These are phyloP conservation scores for Barbus barbus DNA, from an alignment of 2,113 vertebrate genomes.

Conservation along the genomic window DNA sequence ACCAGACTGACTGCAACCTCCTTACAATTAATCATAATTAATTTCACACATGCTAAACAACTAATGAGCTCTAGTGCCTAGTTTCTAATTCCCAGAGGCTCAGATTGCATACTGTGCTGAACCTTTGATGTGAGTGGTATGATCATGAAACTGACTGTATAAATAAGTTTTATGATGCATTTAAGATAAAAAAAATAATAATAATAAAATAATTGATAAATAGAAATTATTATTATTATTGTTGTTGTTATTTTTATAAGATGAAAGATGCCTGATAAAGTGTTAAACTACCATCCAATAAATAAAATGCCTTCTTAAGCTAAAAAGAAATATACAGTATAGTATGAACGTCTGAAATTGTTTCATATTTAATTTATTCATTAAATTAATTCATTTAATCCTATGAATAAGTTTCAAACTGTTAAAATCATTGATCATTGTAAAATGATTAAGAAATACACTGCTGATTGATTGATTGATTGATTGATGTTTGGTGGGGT, in stretches of 20 bases:
- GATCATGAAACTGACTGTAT: background rate
- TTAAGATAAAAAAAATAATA: too few relatives aligned
- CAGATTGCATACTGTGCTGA: background rate
- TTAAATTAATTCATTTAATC: too few relatives aligned
- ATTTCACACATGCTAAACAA: conserved; percentile 64
- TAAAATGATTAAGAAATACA: too few relatives aligned
- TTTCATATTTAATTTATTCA: background rate
- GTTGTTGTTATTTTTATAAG: too few relatives aligned
- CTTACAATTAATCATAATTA: conserved; percentile 67
- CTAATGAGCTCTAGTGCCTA: conserved; percentile 65
- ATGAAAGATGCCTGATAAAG: background rate
- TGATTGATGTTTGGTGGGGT: too few relatives aligned
- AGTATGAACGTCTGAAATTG: background rate
- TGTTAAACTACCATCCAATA: background rate
- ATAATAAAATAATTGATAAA: background rate
- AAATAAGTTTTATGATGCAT: background rate
- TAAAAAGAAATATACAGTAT: too few relatives aligned
- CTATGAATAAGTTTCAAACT: too few relatives aligned
- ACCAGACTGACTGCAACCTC: conserved; percentile 41
- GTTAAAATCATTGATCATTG: too few relatives aligned
- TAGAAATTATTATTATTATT: background rate
- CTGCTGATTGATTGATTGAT: too few relatives aligned
- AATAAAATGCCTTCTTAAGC: background rate
- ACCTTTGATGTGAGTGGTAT: background rate
- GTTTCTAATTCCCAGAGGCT: conserved; percentile 15